Evolutionary conservation across 2,888 invertebrate genomes (phyloP).

Genomic region (Ametastegia equiseti): DNA sequence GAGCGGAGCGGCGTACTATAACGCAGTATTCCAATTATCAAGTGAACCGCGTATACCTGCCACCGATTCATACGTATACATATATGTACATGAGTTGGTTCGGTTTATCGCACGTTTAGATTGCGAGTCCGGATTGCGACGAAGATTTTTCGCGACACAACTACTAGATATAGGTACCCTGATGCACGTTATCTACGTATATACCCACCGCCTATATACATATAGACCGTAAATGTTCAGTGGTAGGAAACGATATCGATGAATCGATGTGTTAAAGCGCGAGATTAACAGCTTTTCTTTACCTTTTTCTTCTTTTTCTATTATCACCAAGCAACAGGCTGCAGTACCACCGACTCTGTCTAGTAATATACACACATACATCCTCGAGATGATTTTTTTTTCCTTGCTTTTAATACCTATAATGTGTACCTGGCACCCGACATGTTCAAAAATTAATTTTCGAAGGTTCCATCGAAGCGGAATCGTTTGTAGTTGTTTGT

Average conservation of each 20-base stretch:
- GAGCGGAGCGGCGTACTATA: too few relatives aligned
- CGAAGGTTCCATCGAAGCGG: too few relatives aligned
- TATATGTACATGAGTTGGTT: neutral
- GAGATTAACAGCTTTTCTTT: slow-evolving; percentile 18
- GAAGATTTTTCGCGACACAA: neutral
- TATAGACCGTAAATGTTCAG: slow-evolving; percentile 25
- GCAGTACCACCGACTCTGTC: neutral
- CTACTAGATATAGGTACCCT: neutral
- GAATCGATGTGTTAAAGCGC: slow-evolving; percentile 6
- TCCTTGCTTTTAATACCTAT: neutral
- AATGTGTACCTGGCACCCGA: too few relatives aligned
- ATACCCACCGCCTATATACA: too few relatives aligned
- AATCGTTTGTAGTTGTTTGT: too few relatives aligned
- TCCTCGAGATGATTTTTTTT: too few relatives aligned
- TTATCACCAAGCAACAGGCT: slow-evolving; percentile 31
- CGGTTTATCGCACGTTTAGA: too few relatives aligned
- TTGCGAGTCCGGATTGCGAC: neutral
- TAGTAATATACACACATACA: neutral
- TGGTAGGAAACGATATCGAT: slow-evolving; percentile 37
- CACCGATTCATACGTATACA: neutral
- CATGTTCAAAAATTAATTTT: too few relatives aligned
- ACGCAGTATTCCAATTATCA: slow-evolving; percentile 8
- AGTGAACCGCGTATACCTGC: neutral
- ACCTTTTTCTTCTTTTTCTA: slow-evolving; percentile 5
- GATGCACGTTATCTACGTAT: too few relatives aligned